These are phyloP conservation scores for Atrina japonica DNA, from an alignment of 2,888 invertebrate species.

Conservation along the genomic window DNA sequence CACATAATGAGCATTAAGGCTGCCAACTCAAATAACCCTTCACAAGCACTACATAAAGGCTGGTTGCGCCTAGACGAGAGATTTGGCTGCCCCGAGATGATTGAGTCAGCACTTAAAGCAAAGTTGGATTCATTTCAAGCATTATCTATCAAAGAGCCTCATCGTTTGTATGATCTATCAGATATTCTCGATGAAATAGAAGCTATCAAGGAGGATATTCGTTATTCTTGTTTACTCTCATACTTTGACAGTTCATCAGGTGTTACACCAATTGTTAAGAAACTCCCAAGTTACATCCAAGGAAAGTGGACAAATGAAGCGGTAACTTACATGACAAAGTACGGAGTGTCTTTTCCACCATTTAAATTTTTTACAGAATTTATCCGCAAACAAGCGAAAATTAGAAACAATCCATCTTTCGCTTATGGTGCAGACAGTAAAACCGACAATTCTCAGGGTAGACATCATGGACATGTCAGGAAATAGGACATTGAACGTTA, in stretches of 20 bases:
- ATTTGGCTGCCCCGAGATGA: slow-evolving; percentile 43
- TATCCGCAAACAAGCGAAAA: slow-evolving; percentile 20
- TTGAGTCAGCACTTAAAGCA: slow-evolving; percentile 31
- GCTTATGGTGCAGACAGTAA: neutral
- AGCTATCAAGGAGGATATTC: slow-evolving; percentile 38
- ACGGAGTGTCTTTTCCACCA: slow-evolving; percentile 48
- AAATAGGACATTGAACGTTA: neutral
- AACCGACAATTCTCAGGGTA: too few relatives aligned
- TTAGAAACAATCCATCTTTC: slow-evolving; percentile 1
- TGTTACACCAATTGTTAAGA: slow-evolving; percentile 43
- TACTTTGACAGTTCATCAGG: slow-evolving; percentile 49
- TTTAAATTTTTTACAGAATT: slow-evolving; percentile 45
- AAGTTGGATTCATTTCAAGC: slow-evolving; percentile 44
- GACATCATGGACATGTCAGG: neutral
- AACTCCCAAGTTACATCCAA: too few relatives aligned
- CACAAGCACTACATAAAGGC: slow-evolving; percentile 21
- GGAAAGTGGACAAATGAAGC: slow-evolving; percentile 49
- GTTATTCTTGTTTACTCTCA: slow-evolving; percentile 31
- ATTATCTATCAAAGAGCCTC: slow-evolving; percentile 34
- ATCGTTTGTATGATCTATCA: slow-evolving; percentile 40
- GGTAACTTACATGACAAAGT: slow-evolving; percentile 32
- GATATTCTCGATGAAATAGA: slow-evolving; percentile 48
- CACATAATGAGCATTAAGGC: slow-evolving; percentile 38
- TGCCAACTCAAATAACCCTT: slow-evolving; percentile 30
- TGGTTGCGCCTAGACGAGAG: slow-evolving; percentile 42